phyloP scores from a whole-genome alignment of 2,888 invertebrate genomes.

The Melipona bicolor region DNA sequence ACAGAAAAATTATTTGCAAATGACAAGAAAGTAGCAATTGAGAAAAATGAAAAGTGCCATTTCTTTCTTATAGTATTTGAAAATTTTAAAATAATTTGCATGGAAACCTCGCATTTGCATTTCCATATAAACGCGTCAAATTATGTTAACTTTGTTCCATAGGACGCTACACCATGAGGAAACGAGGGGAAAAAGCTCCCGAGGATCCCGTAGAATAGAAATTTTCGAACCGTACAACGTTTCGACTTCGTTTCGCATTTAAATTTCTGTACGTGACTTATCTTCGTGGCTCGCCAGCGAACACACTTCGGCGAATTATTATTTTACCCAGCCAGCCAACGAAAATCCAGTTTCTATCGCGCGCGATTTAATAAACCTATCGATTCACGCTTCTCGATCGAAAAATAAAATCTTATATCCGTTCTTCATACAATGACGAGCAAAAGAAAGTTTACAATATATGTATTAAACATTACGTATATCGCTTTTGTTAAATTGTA shows the following conservation, averaged over 20 bases:
- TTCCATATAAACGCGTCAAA: neutral
- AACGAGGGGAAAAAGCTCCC: neutral
- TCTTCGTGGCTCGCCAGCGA: constrained; percentile 19
- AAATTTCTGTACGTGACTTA: constrained; percentile 34
- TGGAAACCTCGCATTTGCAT: neutral
- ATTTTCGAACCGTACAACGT: constrained; percentile 16
- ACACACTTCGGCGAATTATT: constrained; percentile 21
- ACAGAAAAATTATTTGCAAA: neutral
- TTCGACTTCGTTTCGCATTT: constrained; percentile 14
- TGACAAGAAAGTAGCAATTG: neutral
- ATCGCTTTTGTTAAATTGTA: neutral
- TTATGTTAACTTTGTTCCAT: neutral
- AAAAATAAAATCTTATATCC: neutral
- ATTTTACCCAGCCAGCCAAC: constrained; percentile 15
- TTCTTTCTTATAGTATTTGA: neutral
- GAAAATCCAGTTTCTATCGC: constrained; percentile 18
- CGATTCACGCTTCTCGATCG: neutral
- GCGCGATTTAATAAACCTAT: constrained; percentile 16
- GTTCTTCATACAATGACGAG: neutral
- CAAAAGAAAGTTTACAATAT: neutral
- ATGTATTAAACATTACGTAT: too few relatives aligned
- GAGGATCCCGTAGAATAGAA: neutral
- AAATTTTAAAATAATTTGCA: neutral
- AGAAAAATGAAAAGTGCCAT: neutral
- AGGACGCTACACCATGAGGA: neutral